Evolutionary conservation across 2,888 invertebrate species (phyloP), one percentile per base, ranked within the genome.

Genomic region (Dione juno): DNA sequence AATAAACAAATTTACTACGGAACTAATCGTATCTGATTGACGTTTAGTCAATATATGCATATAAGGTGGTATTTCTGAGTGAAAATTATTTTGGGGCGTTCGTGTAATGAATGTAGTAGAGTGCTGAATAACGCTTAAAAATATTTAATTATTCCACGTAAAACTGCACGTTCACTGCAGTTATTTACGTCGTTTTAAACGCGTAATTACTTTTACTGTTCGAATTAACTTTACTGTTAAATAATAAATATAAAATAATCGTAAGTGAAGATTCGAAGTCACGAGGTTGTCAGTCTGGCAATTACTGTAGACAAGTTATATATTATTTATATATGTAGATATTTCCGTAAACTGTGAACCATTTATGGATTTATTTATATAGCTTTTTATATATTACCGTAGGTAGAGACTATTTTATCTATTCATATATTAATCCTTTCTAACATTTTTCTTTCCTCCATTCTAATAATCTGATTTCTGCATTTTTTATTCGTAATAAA

Each of bases 71-170:
- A 61, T 45, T 61, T 45, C n/a, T 61, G 61, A 61, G 45, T 11
- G 61, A 61, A 61, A 61, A 61, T 45, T 28, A 61, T 61, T 61
- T 61, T 45, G 61, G 45, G n/a, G 41, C 16, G 45, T 61, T 61
- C 61, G 45, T 61, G 61, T 61, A 61, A 61, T 61, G 61, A 45
- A 45, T 61, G 61, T 28, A n/a, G 61, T 61, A 35, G 57, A 16
- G 45, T 61, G 61, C 45, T 61, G 61, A 61, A 61, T 61, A 61
- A 61, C 11, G 61, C n/a, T 61, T 45, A 61, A 61, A 61, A 61
- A 45, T 61, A 61, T 61, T 61, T 61, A 61, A 61, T 45, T 45
- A 61, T 61, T 61, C 61, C 61, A 61, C 35, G 61, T 61, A 61
- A 61, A 61, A 61, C 45, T 43, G 45, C 16, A 35, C 61, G 61